Percentiles rank a stretch among this genome's conserved stretches.
Evolutionary conservation across 2,113 vertebrate genomes (phyloP).

Genomic region (Sardina pilchardus): DNA sequence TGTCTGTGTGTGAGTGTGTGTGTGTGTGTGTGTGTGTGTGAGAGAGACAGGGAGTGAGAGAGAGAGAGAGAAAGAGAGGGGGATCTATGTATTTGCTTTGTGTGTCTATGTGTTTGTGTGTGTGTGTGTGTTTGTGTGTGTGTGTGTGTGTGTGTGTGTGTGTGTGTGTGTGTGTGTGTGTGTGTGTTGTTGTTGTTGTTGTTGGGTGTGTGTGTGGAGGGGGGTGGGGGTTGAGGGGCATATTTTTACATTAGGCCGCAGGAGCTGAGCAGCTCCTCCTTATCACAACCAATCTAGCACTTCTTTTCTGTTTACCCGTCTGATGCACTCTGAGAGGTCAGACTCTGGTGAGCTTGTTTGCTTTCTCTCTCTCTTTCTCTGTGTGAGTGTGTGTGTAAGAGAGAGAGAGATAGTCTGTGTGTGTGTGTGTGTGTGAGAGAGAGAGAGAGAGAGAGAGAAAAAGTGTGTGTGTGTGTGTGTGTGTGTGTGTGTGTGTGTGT

Average conservation of each 20-base stretch:
- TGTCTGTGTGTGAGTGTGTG: neutral
- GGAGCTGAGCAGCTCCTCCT: slow-evolving; percentile 64
- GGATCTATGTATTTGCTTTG: neutral
- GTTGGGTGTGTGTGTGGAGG: slow-evolving; percentile 26
- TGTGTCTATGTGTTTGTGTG: neutral
- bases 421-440: too few species aligned
- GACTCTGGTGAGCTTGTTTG: slow-evolving; percentile 27
- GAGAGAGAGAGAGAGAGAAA: too few species aligned
- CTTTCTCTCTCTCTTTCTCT: slow-evolving; percentile 31
- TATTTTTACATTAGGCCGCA: slow-evolving; percentile 61
- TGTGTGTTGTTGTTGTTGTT: too few species aligned
- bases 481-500: neutral
- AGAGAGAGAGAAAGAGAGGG: neutral
- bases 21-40: neutral
- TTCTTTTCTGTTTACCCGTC: slow-evolving; percentile 40
- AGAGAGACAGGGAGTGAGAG: neutral
- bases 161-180: neutral
- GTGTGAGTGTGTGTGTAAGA: neutral
- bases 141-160: neutral
- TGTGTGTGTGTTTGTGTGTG: slow-evolving; percentile 9
- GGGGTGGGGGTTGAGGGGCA: slow-evolving; percentile 39
- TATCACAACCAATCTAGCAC: slow-evolving; percentile 57
- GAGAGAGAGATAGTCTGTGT: too few species aligned
- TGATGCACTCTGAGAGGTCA: slow-evolving; percentile 55
- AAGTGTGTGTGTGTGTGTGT: slow-evolving; percentile 10